A percentile compares a stretch with the other conserved stretches of the same genome.
Conservation (phyloP, 1,140 invertebrate species). For the Piezodorus guildinii region DNA sequence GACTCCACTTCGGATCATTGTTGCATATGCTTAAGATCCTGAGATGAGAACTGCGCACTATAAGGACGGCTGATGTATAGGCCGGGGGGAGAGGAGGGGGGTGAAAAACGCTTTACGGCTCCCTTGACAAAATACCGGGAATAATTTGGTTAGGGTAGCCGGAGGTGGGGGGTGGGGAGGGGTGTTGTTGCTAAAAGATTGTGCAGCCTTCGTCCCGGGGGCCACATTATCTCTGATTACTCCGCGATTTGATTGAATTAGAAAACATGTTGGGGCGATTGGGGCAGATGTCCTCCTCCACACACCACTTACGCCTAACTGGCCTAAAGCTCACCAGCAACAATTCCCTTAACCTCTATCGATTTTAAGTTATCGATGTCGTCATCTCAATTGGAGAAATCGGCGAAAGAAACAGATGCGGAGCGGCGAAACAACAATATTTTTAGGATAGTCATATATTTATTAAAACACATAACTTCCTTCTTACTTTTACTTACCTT, state of each 20-base stretch:
- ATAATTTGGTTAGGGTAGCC: not conserved
- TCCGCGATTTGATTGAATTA: constrained; percentile 8
- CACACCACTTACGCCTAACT: not conserved
- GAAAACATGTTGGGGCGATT: constrained; percentile 4
- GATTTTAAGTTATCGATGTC: not conserved
- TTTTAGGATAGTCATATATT: too few relatives aligned
- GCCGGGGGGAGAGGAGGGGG: not conserved
- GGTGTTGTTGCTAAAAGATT: constrained; percentile 10
- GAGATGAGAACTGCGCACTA: too few relatives aligned
- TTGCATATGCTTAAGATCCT: too few relatives aligned
- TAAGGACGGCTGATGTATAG: not conserved
- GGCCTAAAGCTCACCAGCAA: not conserved
- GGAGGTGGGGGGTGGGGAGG: not conserved
- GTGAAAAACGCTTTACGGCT: constrained; percentile 1
- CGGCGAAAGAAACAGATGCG: too few relatives aligned
- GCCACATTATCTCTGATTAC: constrained; percentile 5
- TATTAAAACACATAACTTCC: too few relatives aligned
- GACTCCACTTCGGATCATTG: too few relatives aligned
- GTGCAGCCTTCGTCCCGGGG: not conserved
- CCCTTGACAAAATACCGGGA: constrained; percentile 4
- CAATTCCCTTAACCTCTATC: not conserved
- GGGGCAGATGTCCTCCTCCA: not conserved
- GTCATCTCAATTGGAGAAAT: too few relatives aligned
- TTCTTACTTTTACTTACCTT: too few relatives aligned
- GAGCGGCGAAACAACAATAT: too few relatives aligned